Conservation (phyloP, 2,113 vertebrate species). For the Gracilinanus agilis region DNA sequence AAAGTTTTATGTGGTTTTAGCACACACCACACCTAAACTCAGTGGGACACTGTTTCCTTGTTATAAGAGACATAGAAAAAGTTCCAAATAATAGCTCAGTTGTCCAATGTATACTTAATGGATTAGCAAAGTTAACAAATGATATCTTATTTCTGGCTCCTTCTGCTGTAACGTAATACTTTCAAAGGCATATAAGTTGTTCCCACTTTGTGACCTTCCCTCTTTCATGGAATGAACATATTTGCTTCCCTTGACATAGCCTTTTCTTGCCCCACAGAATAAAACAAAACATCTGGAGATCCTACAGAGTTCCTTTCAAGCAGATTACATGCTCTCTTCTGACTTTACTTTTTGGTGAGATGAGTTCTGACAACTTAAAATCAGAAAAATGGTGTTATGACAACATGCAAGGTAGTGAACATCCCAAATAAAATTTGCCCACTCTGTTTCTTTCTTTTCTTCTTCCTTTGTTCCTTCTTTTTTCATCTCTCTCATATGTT, state of each 20-base stretch:
- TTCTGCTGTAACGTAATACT: slow-evolving; percentile 81
- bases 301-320: slow-evolving; percentile 64
- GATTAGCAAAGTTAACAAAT: slow-evolving; percentile 86
- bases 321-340: background rate
- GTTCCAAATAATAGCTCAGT: slow-evolving; percentile 80
- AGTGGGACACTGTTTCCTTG: slow-evolving; percentile 82
- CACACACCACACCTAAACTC: slow-evolving; percentile 81
- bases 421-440: background rate
- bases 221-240: slow-evolving; percentile 75
- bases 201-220: slow-evolving; percentile 80
- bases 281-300: slow-evolving; percentile 76
- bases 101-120: slow-evolving; percentile 81
- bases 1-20: slow-evolving; percentile 82
- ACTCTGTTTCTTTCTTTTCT: accelerated
- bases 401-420: background rate
- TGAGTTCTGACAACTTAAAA: slow-evolving; percentile 54
- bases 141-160: slow-evolving; percentile 84
- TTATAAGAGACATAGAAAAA: slow-evolving; percentile 76
- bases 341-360: slow-evolving; percentile 60
- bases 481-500: background rate
- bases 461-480: background rate
- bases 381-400: slow-evolving; percentile 43
- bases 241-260: slow-evolving; percentile 57
- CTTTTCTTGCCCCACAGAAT: slow-evolving; percentile 57
- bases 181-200: slow-evolving; percentile 80